phyloP scores from a whole-genome alignment of 2,888 invertebrate species.

The Meghimatium bilineatum region DNA sequence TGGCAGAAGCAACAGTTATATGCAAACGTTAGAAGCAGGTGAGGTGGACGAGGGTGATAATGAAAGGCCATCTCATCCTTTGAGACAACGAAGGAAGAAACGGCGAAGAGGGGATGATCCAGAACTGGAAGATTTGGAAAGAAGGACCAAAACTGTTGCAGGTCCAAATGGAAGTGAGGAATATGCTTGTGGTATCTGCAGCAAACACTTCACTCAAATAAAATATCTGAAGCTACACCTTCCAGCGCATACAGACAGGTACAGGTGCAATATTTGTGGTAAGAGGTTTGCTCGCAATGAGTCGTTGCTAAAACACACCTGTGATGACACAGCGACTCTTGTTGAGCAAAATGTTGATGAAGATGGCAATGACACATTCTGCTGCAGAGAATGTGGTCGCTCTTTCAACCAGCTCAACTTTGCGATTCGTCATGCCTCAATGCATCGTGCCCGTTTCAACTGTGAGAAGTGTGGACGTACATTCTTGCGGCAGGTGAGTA shows the following conservation, averaged over 20 bases:
- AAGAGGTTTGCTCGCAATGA: conserved; percentile 72
- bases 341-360: conserved; percentile 51
- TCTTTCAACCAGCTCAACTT: conserved; percentile 53
- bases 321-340: conserved; percentile 53
- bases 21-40: conserved; percentile 7
- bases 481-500: conserved; percentile 52
- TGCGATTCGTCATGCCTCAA: conserved; percentile 53
- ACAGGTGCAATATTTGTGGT: conserved; percentile 74
- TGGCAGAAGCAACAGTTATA: not conserved
- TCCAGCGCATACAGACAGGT: conserved; percentile 75
- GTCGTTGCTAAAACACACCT: conserved; percentile 65
- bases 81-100: conserved; percentile 45
- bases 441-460: conserved; percentile 53
- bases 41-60: conserved; percentile 45
- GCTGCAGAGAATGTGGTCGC: conserved; percentile 56
- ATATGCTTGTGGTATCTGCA: conserved; percentile 67
- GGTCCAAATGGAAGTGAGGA: conserved; percentile 53
- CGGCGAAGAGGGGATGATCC: conserved; percentile 52
- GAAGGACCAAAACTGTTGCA: conserved; percentile 53
- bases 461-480: conserved; percentile 58
- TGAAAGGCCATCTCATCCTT: conserved; percentile 8
- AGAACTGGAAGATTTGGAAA: conserved; percentile 49
- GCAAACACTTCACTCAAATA: conserved; percentile 77
- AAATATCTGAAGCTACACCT: conserved; percentile 79
- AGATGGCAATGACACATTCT: conserved; percentile 51